phyloP scores from a whole-genome alignment of 92 coral and sea anemone species.

The Epizoanthus stellaris region DNA sequence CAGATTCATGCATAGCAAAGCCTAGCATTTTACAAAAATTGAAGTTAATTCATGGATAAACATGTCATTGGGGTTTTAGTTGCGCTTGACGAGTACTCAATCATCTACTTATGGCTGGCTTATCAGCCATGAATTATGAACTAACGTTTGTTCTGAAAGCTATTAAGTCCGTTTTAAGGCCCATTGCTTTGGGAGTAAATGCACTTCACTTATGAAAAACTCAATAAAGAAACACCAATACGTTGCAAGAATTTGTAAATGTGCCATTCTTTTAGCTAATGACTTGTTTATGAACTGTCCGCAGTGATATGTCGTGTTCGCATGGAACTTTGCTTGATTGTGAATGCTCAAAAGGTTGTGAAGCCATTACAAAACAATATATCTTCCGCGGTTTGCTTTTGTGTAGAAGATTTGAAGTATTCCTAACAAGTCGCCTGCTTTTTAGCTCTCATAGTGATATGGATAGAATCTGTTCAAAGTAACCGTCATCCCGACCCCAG shows the following conservation, averaged over 20 bases:
- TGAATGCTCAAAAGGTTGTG: conserved; percentile 8
- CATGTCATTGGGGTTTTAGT: conserved; percentile 27
- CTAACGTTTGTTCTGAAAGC: conserved; percentile 8
- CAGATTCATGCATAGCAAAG: conserved; percentile 2
- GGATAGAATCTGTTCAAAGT: background rate
- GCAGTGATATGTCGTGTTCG: conserved; percentile 2
- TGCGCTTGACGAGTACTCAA: conserved; percentile 32
- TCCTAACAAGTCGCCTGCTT: background rate
- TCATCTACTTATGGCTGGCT: conserved; percentile 17
- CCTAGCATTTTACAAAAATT: background rate
- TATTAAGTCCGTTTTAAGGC: conserved; percentile 31
- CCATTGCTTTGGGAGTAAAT: conserved; percentile 22
- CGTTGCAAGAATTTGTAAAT: background rate
- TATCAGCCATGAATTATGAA: conserved; percentile 33
- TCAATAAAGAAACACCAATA: background rate
- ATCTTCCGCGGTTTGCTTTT: background rate
- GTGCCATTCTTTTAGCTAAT: conserved; percentile 6
- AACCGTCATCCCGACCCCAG: background rate
- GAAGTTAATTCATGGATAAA: conserved; percentile 14
- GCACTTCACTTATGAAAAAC: conserved; percentile 13
- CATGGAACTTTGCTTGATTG: background rate
- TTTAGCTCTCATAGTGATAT: background rate
- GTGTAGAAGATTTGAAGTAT: conserved; percentile 5
- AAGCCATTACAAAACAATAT: background rate
- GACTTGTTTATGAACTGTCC: background rate